Percentiles rank a stretch among this genome's conserved stretches.
Evolutionary conservation across 2,888 invertebrate species (phyloP).

Genomic region (Agrochola lota): DNA sequence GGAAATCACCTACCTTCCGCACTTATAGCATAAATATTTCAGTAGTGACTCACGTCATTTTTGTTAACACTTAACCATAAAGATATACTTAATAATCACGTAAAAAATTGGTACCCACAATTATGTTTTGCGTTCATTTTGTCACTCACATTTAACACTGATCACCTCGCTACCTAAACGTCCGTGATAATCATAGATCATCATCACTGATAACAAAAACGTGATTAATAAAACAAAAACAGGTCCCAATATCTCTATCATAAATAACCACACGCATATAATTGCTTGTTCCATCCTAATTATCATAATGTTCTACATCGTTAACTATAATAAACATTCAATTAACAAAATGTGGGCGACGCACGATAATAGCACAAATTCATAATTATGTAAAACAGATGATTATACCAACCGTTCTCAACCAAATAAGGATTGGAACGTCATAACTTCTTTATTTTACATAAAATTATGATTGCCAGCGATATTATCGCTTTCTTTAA

Average conservation of each 20-base stretch:
- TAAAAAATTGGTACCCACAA: neutral
- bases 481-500: constrained; percentile 38
- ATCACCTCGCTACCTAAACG: neutral
- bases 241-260: neutral
- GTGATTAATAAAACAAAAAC: constrained; percentile 21
- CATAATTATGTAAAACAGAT: constrained; percentile 44
- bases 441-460: constrained; percentile 16
- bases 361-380: constrained; percentile 10
- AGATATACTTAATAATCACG: too few species aligned
- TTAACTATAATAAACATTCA: constrained; percentile 56
- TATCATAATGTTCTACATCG: constrained; percentile 43
- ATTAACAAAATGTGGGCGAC: constrained; percentile 35
- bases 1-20: too few species aligned
- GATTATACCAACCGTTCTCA: constrained; percentile 8
- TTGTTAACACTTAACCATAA: neutral
- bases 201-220: constrained; percentile 10
- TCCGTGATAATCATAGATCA: neutral
- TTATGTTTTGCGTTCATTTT: neutral
- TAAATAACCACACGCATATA: constrained; percentile 36
- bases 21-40: too few species aligned
- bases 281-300: constrained; percentile 51
- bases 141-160: neutral
- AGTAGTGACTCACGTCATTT: neutral
- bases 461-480: constrained; percentile 25
- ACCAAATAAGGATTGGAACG: constrained; percentile 10